A percentile compares a stretch with the other conserved stretches of the same genome.
Evolutionary conservation across 2,797 vertebrate genomes (phyloP).

Genomic region (Melanotaenia parkinsoni): DNA sequence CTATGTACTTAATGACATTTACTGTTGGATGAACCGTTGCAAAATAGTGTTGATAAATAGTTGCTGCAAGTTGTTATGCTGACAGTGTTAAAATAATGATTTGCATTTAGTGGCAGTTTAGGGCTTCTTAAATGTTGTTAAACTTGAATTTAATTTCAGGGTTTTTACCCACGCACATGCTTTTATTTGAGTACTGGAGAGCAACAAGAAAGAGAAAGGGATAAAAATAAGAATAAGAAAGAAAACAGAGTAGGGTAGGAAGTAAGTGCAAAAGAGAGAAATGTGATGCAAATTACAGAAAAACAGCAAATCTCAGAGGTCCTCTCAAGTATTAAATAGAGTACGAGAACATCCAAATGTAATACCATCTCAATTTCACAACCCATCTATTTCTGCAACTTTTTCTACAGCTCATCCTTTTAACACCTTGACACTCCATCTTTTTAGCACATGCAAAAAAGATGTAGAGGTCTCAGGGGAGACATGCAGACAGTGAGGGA

Average conservation of each 20-base stretch:
- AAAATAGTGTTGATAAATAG: slow-evolving; percentile 50
- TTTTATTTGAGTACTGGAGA: slow-evolving; percentile 23
- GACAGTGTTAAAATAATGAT: slow-evolving; percentile 50
- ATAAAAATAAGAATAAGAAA: background rate
- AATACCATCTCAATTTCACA: slow-evolving; percentile 79
- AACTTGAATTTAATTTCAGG: slow-evolving; percentile 51
- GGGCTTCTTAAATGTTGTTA: slow-evolving; percentile 48
- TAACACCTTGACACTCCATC: slow-evolving; percentile 70
- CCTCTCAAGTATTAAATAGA: slow-evolving; percentile 71
- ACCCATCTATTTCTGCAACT: slow-evolving; percentile 76
- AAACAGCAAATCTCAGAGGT: slow-evolving; percentile 67
- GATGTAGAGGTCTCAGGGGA: slow-evolving; percentile 62
- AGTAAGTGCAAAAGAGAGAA: slow-evolving; percentile 52
- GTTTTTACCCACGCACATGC: slow-evolving; percentile 43
- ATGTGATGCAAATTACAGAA: slow-evolving; percentile 74
- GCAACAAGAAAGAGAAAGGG: background rate
- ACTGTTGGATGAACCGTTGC: slow-evolving; percentile 29
- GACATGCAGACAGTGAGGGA: slow-evolving; percentile 40
- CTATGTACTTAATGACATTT: slow-evolving; percentile 48
- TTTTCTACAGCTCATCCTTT: slow-evolving; percentile 73
- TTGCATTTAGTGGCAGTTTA: slow-evolving; percentile 47
- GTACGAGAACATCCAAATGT: slow-evolving; percentile 69
- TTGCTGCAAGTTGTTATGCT: slow-evolving; percentile 39
- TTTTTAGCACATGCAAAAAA: slow-evolving; percentile 73
- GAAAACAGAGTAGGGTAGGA: background rate